Evolutionary conservation across 2,797 vertebrate genomes (phyloP), one percentile per base, ranked within the genome.

Genomic region (Anolis apletophallus): DNA sequence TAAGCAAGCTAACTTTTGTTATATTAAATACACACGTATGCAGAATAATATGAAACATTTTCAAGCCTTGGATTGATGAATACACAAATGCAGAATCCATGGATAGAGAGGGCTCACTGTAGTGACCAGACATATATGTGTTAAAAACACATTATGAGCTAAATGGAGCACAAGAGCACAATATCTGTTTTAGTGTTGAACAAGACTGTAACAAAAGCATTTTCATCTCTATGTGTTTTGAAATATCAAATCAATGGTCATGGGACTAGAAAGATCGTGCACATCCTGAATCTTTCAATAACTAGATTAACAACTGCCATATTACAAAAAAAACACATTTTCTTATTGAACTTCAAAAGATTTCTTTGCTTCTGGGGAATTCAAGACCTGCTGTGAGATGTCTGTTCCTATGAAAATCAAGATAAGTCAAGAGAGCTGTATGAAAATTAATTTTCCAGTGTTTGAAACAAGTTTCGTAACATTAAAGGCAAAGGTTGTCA

Each of bases 91-190:
- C 7, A 46, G 46, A 46, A 46, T 46, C 46, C 46, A 6, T 46
- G 7, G 46, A 46, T 46, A 46, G 3, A 46, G 7, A 46, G 46
- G 46, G 46, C 46, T 46, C 46, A 46, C 46, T 46, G 46, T 8
- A 46, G 46, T 46, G 46, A 46, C 46, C 7, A 6, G 76, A 81
- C 36, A 68, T 26, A 88, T 80, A 0, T 0, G 59, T 14, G 7
- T 54, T 68, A 91, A 83, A 13, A 57, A 68, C 14, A 83, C 21
- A 81, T 16, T 74, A 85, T 75, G 17, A 84, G 9, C 14, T 83
- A 1, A 71, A 86, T 84, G 23, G 90, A 76, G 71, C 11, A 88
- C 61, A 73, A 26, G 67, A 26, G 23, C 12, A 79, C 8, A 32
- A 5, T 3, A 13, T 32, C 64, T 23, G 16, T 2, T 82, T 19